Evolutionary conservation across 1,140 invertebrate genomes (phyloP).

Genomic region (Rhagoletis pomonella): DNA sequence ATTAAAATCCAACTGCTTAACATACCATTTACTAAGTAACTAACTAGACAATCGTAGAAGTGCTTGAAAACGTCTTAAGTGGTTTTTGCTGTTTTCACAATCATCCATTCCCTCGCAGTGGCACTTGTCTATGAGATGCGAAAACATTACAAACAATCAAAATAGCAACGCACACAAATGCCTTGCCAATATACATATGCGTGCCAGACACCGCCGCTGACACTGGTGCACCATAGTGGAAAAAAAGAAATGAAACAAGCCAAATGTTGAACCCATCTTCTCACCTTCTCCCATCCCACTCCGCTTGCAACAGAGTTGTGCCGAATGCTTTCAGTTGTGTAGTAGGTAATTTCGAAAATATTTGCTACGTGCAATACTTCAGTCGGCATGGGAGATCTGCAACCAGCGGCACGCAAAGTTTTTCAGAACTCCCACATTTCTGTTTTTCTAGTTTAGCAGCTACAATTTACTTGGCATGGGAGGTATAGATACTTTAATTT

Average conservation of each 20-base stretch:
- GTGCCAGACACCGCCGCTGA: not conserved
- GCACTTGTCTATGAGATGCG: not conserved
- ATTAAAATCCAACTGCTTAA: not conserved
- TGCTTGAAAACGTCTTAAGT: slow-evolving; percentile 20
- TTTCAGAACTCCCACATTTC: not conserved
- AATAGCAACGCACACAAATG: slow-evolving; percentile 31
- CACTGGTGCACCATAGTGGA: not conserved
- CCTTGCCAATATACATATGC: not conserved
- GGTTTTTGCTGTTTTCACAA: slow-evolving; percentile 33
- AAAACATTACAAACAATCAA: slow-evolving; percentile 34
- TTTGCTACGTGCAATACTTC: slow-evolving; percentile 39
- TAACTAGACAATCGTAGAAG: slow-evolving; percentile 7
- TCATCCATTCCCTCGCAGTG: not conserved
- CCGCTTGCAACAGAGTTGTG: not conserved
- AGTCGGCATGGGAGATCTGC: not conserved
- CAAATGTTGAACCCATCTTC: not conserved
- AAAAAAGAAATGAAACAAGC: slow-evolving; percentile 35
- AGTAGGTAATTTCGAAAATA: slow-evolving; percentile 39
- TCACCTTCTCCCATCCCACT: not conserved
- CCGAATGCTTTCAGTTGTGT: not conserved
- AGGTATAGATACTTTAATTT: slow-evolving; percentile 2
- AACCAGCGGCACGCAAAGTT: not conserved
- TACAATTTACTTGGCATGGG: not conserved
- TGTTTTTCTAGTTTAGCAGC: too few species aligned
- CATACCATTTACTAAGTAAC: not conserved